These are phyloP conservation scores for Drosophila kikkawai DNA, from an alignment of 1,140 invertebrate genomes.

Conservation along the genomic window DNA sequence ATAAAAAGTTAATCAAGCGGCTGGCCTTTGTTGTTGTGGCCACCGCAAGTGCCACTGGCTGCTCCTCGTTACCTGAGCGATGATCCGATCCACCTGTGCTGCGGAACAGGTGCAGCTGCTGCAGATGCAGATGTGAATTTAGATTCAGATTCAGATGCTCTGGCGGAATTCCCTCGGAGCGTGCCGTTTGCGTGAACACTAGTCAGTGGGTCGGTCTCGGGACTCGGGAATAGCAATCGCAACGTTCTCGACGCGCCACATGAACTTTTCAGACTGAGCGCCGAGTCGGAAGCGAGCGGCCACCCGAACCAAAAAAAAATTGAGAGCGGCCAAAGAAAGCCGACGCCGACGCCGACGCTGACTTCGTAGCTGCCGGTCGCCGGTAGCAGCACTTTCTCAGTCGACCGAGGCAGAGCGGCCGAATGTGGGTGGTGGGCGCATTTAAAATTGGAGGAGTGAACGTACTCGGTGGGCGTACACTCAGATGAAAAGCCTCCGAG, in stretches of 20 bases:
- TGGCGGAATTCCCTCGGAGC: constrained; percentile 23
- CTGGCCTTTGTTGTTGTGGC: constrained; percentile 23
- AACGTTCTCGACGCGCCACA: constrained; percentile 74
- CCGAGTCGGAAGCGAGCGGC: constrained; percentile 45
- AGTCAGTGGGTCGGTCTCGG: constrained; percentile 15
- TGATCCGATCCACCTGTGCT: constrained; percentile 26
- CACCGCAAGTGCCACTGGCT: constrained; percentile 3
- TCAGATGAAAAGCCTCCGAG: constrained; percentile 2
- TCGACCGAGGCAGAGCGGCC: constrained; percentile 9
- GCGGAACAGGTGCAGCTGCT: constrained; percentile 24
- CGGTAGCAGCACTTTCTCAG: constrained; percentile 44
- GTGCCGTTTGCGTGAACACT: constrained; percentile 46
- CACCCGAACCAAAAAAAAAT: constrained; percentile 48
- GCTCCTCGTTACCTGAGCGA: constrained; percentile 35
- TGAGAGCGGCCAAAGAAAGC: constrained; percentile 52
- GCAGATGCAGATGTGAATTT: constrained; percentile 47
- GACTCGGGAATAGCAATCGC: constrained; percentile 47
- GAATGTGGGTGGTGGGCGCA: constrained; percentile 13
- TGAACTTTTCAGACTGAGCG: constrained; percentile 77
- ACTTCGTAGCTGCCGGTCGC: constrained; percentile 38
- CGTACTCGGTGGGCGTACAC: constrained; percentile 4
- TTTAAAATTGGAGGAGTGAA: constrained; percentile 26
- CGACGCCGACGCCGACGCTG: constrained; percentile 40
- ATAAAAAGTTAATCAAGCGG: constrained; percentile 41
- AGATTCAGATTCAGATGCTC: constrained; percentile 56